A percentile compares a stretch with the other conserved stretches of the same genome.
Conservation (phyloP, 1,140 invertebrate genomes). For the Brachionus paranguensis region DNA sequence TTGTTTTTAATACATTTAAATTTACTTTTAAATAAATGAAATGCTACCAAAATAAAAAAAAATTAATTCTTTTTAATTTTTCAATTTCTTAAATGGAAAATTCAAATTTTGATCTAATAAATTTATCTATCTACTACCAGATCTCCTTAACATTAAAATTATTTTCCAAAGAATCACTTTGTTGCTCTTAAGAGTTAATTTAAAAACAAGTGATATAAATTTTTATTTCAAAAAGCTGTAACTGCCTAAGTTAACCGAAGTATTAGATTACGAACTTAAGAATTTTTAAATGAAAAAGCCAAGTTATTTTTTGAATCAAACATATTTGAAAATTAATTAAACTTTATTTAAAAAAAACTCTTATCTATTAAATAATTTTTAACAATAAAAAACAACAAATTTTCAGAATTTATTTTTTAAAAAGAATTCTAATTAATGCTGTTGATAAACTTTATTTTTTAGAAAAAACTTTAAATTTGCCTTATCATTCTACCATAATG, state of each 20-base stretch:
- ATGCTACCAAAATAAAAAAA: not conserved
- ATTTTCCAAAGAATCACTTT: too few species aligned
- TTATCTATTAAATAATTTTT: constrained; percentile 20
- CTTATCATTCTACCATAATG: constrained; percentile 38
- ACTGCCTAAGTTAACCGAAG: not conserved
- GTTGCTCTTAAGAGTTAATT: not conserved
- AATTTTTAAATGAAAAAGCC: not conserved
- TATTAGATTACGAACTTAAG: not conserved
- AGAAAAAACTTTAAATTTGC: not conserved
- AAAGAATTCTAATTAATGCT: not conserved
- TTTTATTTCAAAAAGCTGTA: not conserved
- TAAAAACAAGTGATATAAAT: not conserved
- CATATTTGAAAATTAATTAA: not conserved
- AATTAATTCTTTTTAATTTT: not conserved
- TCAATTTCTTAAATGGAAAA: not conserved
- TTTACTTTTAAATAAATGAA: not conserved
- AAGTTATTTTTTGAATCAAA: not conserved
- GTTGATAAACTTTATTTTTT: not conserved
- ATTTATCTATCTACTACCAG: too few species aligned
- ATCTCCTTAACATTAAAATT: too few species aligned
- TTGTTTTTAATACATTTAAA: too few species aligned
- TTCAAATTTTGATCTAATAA: too few species aligned
- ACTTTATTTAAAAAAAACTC: not conserved
- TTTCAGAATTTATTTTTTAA: not conserved
- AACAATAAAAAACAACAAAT: not conserved